phyloP scores from a whole-genome alignment of 2,888 invertebrate species.

The Ophioninae sp. region DNA sequence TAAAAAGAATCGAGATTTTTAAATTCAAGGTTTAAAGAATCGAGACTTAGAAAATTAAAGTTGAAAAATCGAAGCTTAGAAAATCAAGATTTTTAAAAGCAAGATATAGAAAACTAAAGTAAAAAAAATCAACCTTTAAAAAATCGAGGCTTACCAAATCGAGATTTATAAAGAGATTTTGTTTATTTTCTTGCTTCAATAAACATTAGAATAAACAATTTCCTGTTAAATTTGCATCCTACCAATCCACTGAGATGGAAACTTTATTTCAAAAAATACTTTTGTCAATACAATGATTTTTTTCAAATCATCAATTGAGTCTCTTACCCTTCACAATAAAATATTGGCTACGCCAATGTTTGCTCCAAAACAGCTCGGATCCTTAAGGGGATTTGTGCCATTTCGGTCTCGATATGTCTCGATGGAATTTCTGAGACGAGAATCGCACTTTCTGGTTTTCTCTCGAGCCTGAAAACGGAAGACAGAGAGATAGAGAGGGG shows the following conservation, averaged over 20 bases:
- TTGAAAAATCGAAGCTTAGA: too few relatives aligned
- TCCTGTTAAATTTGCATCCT: too few relatives aligned
- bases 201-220: too few relatives aligned
- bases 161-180: background rate
- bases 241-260: too few relatives aligned
- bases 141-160: too few relatives aligned
- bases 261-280: too few relatives aligned
- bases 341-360: background rate
- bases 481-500: background rate
- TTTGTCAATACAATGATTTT: too few relatives aligned
- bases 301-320: too few relatives aligned
- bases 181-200: background rate
- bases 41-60: background rate
- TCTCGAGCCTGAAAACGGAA: background rate
- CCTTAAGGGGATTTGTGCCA: constrained; percentile 20
- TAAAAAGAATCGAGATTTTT: too few relatives aligned
- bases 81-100: too few relatives aligned
- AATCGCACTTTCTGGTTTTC: constrained; percentile 22
- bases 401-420: constrained; percentile 25
- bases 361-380: constrained; percentile 22
- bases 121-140: too few relatives aligned
- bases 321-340: too few relatives aligned
- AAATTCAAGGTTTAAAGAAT: background rate
- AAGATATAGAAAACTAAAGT: background rate
- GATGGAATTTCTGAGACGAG: constrained; percentile 40